These are phyloP conservation scores for Nesospiza acunhae DNA, from an alignment of 2,113 vertebrate genomes.

Conservation along the genomic window DNA sequence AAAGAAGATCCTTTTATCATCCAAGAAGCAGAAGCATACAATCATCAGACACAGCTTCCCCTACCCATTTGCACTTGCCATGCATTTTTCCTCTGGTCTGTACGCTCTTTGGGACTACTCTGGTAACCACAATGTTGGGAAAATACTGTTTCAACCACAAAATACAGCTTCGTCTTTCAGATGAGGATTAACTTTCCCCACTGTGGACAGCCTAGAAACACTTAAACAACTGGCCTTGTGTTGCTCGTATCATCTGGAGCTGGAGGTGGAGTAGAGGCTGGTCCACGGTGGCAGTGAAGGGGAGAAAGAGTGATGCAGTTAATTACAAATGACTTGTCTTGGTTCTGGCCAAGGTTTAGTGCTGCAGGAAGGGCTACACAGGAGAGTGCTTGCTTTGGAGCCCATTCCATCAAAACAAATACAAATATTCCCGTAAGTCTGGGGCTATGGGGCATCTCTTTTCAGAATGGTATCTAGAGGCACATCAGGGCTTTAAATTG, in stretches of 20 bases:
- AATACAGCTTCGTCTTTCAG: constrained; percentile 24
- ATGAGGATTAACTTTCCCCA: neutral
- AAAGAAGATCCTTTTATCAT: neutral
- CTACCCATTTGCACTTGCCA: neutral
- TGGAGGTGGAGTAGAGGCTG: neutral
- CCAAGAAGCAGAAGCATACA: neutral
- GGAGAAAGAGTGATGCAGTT: neutral
- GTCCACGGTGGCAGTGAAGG: neutral
- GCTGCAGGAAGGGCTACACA: neutral
- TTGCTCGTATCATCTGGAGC: neutral
- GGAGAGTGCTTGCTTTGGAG: neutral
- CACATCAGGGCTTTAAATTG: neutral
- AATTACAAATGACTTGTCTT: neutral
- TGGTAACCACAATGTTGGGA: constrained; percentile 21
- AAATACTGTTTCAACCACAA: constrained; percentile 25
- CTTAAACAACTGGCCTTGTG: neutral
- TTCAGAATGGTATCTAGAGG: neutral
- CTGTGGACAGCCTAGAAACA: neutral
- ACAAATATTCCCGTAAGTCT: neutral
- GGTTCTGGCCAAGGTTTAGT: neutral
- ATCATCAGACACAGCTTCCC: neutral
- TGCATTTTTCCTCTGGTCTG: neutral
- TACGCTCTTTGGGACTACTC: neutral
- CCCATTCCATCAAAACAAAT: neutral
- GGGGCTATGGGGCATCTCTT: neutral